Conservation (phyloP, 2,797 vertebrate species). For the Gymnocypris eckloni region DNA sequence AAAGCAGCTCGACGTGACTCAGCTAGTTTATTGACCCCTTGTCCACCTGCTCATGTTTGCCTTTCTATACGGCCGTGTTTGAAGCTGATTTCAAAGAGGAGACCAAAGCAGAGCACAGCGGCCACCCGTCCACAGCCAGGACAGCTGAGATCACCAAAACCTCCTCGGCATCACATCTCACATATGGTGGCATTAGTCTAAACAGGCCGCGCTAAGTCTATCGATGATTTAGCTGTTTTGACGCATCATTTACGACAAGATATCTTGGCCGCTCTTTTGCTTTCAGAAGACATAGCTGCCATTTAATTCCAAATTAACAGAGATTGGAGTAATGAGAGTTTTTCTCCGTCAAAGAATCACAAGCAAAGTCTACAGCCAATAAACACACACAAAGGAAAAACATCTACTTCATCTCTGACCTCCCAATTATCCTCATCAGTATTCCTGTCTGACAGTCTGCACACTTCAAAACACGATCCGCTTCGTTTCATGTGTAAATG, state of each 20-base stretch:
- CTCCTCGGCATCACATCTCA: not conserved
- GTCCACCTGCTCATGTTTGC: slow-evolving; percentile 52
- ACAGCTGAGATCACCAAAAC: slow-evolving; percentile 51
- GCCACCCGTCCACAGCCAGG: slow-evolving; percentile 14
- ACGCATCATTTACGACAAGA: slow-evolving; percentile 49
- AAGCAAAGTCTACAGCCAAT: slow-evolving; percentile 31
- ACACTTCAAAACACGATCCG: slow-evolving; percentile 55
- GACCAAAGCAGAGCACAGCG: slow-evolving; percentile 35
- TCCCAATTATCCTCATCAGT: slow-evolving; percentile 58
- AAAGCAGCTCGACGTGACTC: not conserved
- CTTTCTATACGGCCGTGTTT: slow-evolving; percentile 24
- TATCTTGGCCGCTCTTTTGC: slow-evolving; percentile 39
- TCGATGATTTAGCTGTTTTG: slow-evolving; percentile 38
- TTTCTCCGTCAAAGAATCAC: slow-evolving; percentile 35
- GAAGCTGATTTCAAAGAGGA: slow-evolving; percentile 46
- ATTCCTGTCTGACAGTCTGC: slow-evolving; percentile 18
- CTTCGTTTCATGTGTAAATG: slow-evolving; percentile 52
- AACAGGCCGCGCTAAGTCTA: slow-evolving; percentile 35
- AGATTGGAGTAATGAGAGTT: slow-evolving; percentile 35
- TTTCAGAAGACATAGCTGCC: slow-evolving; percentile 40
- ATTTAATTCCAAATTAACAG: slow-evolving; percentile 34
- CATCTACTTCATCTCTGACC: slow-evolving; percentile 47
- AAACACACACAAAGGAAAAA: slow-evolving; percentile 36
- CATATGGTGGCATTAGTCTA: slow-evolving; percentile 40
- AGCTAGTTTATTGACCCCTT: slow-evolving; percentile 17